These are phyloP conservation scores for Drosophila sp. DNA, from an alignment of 1,140 invertebrate genomes.

Conservation along the genomic window DNA sequence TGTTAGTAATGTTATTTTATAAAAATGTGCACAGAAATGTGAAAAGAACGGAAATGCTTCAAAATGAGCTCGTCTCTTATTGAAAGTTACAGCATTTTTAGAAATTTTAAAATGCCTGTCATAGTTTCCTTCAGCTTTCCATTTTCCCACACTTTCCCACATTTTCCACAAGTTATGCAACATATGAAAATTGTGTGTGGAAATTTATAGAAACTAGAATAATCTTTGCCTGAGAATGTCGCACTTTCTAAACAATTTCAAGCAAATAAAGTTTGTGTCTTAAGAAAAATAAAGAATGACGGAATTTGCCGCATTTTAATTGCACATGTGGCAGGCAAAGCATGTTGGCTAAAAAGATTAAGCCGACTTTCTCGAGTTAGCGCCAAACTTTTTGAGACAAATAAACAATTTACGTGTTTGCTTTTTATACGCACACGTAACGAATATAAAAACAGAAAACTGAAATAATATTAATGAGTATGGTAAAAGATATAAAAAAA, in stretches of 20 bases:
- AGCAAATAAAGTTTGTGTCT: background rate
- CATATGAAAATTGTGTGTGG: background rate
- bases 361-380: slow-evolving; percentile 45
- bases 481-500: background rate
- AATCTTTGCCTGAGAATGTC: background rate
- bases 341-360: slow-evolving; percentile 55
- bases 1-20: no score
- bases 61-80: background rate
- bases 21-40: no score
- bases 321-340: slow-evolving; percentile 44
- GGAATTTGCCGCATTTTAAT: slow-evolving; percentile 27
- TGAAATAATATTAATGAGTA: slow-evolving; percentile 1
- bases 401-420: slow-evolving; percentile 42
- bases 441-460: background rate
- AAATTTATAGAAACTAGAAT: background rate
- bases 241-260: background rate
- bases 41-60: no score
- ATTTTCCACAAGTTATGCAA: background rate
- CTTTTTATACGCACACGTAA: slow-evolving; percentile 4
- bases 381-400: slow-evolving; percentile 62
- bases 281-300: background rate
- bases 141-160: background rate
- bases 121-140: background rate
- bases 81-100: background rate
- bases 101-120: no score